Conservation (phyloP, 2,888 invertebrate genomes). For the Morinoia aosen region DNA sequence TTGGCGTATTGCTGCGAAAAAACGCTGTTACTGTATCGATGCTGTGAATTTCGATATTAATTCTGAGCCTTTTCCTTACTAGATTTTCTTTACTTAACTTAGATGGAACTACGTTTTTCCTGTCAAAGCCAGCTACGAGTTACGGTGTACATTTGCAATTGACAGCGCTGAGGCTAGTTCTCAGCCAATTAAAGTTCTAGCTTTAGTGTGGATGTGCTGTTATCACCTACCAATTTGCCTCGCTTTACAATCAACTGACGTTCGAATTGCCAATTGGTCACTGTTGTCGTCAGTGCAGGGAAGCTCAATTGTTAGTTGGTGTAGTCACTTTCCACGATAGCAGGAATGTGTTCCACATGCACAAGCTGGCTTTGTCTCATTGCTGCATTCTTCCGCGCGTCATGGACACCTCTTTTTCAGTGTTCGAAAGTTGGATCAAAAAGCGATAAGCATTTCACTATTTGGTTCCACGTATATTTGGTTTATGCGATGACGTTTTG, state of each 20-base stretch:
- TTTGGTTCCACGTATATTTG: background rate
- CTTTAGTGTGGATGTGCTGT: background rate
- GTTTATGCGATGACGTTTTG: background rate
- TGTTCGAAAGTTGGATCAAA: background rate
- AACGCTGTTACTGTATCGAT: background rate
- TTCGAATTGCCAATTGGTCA: background rate
- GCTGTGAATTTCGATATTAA: background rate
- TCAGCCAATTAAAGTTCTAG: background rate
- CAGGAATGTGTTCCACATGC: background rate
- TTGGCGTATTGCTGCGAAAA: background rate
- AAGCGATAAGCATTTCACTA: background rate
- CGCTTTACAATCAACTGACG: background rate
- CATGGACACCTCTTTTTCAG: background rate
- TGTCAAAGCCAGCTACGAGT: background rate
- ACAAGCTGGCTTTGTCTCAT: background rate
- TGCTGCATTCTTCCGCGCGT: background rate
- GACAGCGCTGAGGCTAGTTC: background rate
- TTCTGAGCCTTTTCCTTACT: background rate
- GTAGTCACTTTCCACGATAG: background rate
- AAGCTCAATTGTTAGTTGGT: background rate
- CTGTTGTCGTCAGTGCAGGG: background rate
- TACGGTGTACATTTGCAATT: background rate
- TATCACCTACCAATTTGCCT: background rate
- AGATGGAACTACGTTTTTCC: background rate
- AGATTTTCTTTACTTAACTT: background rate